A percentile compares a stretch with the other conserved stretches of the same genome.
Conservation (phyloP, 2,888 invertebrate genomes). For the Elmis aenea region DNA sequence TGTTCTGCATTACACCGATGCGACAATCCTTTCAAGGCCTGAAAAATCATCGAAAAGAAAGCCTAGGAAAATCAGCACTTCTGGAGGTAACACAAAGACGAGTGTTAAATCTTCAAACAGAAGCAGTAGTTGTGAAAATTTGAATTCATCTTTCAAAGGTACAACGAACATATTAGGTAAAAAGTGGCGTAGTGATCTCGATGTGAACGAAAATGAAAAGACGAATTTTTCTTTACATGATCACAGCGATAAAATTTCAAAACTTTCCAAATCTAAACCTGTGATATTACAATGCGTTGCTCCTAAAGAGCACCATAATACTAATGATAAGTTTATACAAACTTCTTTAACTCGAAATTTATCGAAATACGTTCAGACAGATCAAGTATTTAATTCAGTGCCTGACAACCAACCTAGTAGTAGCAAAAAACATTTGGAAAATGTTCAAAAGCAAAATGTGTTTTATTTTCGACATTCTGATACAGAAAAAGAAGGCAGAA, state of each 20-base stretch:
- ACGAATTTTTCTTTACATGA: conserved; percentile 1
- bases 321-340: conserved; percentile 19
- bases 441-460: conserved; percentile 13
- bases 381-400: conserved; percentile 10
- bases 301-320: conserved; percentile 3
- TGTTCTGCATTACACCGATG: background rate
- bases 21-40: background rate
- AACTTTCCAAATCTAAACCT: conserved; percentile 18
- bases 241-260: conserved; percentile 15
- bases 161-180: background rate
- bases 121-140: conserved; percentile 5
- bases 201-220: conserved; percentile 2
- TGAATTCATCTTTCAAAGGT: background rate
- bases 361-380: conserved; percentile 27
- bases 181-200: conserved; percentile 5
- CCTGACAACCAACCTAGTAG: background rate
- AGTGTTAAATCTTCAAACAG: background rate
- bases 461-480: conserved; percentile 19
- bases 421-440: background rate
- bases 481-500: conserved; percentile 8
- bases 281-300: conserved; percentile 18
- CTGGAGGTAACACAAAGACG: background rate
- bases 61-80: background rate
- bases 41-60: background rate
- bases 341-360: conserved; percentile 16